A percentile compares a stretch with the other conserved stretches of the same genome.
Evolutionary conservation across 2,888 invertebrate species (phyloP).

Genomic region (Agonopterix arenella): DNA sequence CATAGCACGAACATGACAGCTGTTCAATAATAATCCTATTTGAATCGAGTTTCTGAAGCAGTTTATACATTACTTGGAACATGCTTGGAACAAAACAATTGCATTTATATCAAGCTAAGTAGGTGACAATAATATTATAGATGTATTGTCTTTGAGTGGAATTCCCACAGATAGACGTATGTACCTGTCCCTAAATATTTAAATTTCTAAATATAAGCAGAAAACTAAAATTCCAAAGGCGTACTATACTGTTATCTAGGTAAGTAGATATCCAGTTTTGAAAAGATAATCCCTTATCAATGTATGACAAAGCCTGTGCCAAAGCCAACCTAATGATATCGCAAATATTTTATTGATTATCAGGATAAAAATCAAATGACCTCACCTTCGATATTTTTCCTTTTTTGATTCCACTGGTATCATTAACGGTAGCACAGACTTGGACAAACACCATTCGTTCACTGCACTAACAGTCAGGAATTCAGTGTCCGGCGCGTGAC

Average conservation of each 20-base stretch:
- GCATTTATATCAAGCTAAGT: slow-evolving; percentile 2
- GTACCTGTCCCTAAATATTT: too few species aligned
- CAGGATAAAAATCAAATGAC: slow-evolving; percentile 30
- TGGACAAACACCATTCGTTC: slow-evolving; percentile 70
- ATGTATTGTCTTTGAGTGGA: background rate
- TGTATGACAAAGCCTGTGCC: slow-evolving; percentile 39
- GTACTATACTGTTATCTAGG: slow-evolving; percentile 36
- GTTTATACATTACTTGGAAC: too few species aligned
- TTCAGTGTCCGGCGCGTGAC: slow-evolving; percentile 65
- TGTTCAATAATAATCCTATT: slow-evolving; percentile 27
- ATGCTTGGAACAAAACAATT: slow-evolving; percentile 13
- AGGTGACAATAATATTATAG: too few species aligned
- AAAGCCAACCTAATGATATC: slow-evolving; percentile 35
- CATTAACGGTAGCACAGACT: slow-evolving; percentile 58
- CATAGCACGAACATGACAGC: slow-evolving; percentile 27
- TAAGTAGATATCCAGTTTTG: slow-evolving; percentile 28
- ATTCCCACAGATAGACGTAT: background rate
- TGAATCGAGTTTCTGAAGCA: slow-evolving; percentile 18
- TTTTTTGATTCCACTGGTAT: slow-evolving; percentile 67
- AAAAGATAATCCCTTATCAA: slow-evolving; percentile 36
- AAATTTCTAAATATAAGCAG: too few species aligned
- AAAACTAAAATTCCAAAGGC: slow-evolving; percentile 39
- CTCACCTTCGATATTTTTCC: slow-evolving; percentile 74
- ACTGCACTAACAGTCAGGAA: slow-evolving; percentile 71
- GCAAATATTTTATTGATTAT: slow-evolving; percentile 43